Conservation (phyloP, 2,113 vertebrate species). For the Mola mola region DNA sequence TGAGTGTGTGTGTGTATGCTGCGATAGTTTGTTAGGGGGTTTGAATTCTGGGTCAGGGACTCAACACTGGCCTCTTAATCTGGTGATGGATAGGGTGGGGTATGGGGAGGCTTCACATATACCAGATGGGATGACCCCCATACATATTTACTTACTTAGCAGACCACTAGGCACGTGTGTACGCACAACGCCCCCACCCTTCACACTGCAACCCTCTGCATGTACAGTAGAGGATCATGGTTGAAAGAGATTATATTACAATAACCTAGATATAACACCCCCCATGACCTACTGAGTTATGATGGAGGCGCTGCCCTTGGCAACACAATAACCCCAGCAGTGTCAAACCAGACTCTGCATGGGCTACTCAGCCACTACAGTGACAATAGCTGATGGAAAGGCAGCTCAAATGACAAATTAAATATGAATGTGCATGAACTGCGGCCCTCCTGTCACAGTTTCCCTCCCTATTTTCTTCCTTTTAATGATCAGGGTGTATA, state of each 20-base stretch:
- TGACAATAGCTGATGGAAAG: constrained; percentile 42
- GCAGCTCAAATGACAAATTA: constrained; percentile 64
- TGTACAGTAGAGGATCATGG: constrained; percentile 62
- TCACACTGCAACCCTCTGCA: constrained; percentile 32
- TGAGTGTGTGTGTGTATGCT: constrained; percentile 3
- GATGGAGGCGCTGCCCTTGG: constrained; percentile 39
- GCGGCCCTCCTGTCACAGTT: constrained; percentile 18
- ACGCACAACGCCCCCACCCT: constrained; percentile 1
- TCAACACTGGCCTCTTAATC: constrained; percentile 59
- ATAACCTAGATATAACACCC: constrained; percentile 72
- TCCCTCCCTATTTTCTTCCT: constrained; percentile 10
- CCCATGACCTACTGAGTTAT: constrained; percentile 53
- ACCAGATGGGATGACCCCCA: constrained; percentile 53
- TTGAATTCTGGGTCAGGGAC: constrained; percentile 68
- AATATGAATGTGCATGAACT: constrained; percentile 67
- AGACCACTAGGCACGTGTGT: constrained; percentile 32
- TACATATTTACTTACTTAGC: constrained; percentile 52
- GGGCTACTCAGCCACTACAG: constrained; percentile 15
- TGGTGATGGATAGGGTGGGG: constrained; percentile 44
- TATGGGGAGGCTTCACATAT: constrained; percentile 3
- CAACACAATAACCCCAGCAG: constrained; percentile 58
- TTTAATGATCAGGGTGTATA: constrained; percentile 38
- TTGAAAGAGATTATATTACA: constrained; percentile 69
- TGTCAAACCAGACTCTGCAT: not conserved
- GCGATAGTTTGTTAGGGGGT: constrained; percentile 15